phyloP scores from a whole-genome alignment of 1,140 invertebrate genomes.

The Bombus sibiricus region DNA sequence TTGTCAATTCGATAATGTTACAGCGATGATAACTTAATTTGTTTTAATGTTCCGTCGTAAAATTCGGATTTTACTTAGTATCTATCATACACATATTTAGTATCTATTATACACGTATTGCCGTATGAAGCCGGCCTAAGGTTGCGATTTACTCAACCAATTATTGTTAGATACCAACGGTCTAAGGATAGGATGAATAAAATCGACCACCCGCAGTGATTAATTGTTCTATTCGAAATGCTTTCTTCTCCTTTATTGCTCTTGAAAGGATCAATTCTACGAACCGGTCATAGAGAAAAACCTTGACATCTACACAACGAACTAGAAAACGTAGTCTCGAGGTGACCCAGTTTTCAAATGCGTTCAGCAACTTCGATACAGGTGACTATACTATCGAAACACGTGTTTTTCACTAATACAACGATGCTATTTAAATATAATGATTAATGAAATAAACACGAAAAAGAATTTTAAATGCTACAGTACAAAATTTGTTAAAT shows the following conservation, averaged over 20 bases:
- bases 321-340: slow-evolving; percentile 17
- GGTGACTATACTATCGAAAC: slow-evolving; percentile 6
- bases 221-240: background rate
- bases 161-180: background rate
- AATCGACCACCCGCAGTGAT: background rate
- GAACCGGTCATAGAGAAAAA: background rate
- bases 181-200: background rate
- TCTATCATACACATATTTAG: background rate
- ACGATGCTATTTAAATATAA: too few relatives aligned
- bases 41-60: too few relatives aligned
- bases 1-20: too few relatives aligned
- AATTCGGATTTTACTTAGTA: too few relatives aligned
- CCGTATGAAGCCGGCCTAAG: background rate
- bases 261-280: too few relatives aligned
- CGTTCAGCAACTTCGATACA: slow-evolving; percentile 3
- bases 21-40: too few relatives aligned
- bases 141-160: background rate
- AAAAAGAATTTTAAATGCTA: background rate
- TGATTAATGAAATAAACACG: background rate
- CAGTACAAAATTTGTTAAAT: background rate
- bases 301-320: slow-evolving; percentile 18
- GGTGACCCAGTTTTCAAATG: slow-evolving; percentile 16
- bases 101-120: background rate
- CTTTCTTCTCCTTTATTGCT: background rate
- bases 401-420: background rate